Conservation (phyloP, 2,888 invertebrate genomes). For the Octodonta nipae region DNA sequence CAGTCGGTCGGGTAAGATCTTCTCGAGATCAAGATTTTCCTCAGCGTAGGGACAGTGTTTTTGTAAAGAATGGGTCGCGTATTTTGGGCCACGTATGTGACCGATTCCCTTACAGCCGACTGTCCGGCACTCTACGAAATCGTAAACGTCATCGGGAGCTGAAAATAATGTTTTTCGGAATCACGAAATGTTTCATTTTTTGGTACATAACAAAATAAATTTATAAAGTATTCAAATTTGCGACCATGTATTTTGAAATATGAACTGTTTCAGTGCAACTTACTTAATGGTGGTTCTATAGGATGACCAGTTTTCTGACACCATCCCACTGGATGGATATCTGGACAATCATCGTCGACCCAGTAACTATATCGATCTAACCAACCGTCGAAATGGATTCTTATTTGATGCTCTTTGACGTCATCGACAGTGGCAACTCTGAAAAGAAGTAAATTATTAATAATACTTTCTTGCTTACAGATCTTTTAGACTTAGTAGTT, state of each 20-base stretch:
- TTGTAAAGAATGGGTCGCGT: conserved; percentile 56
- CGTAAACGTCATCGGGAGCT: conserved; percentile 52
- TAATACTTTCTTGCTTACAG: no score
- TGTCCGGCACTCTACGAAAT: conserved; percentile 60
- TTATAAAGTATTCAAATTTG: no score
- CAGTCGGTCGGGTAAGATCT: conserved; percentile 39
- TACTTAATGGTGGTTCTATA: conserved; percentile 69
- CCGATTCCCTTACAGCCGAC: conserved; percentile 81
- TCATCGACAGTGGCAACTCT: conserved; percentile 65
- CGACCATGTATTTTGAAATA: no score
- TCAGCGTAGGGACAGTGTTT: conserved; percentile 64
- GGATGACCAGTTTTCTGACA: conserved; percentile 79
- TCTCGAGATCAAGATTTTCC: conserved; percentile 41
- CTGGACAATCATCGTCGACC: conserved; percentile 81
- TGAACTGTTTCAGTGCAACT: conserved; percentile 30
- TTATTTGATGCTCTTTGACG: conserved; percentile 59
- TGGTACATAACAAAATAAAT: no score
- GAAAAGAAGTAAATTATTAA: no score
- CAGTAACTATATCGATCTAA: conserved; percentile 70
- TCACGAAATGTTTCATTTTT: conserved; percentile 4
- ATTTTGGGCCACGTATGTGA: conserved; percentile 67
- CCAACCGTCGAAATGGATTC: conserved; percentile 83
- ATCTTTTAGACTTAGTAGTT: no score
- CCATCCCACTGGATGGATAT: conserved; percentile 87
- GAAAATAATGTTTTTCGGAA: no score